Evolutionary conservation across 2,888 invertebrate genomes (phyloP).

Genomic region (Amiota minor): DNA sequence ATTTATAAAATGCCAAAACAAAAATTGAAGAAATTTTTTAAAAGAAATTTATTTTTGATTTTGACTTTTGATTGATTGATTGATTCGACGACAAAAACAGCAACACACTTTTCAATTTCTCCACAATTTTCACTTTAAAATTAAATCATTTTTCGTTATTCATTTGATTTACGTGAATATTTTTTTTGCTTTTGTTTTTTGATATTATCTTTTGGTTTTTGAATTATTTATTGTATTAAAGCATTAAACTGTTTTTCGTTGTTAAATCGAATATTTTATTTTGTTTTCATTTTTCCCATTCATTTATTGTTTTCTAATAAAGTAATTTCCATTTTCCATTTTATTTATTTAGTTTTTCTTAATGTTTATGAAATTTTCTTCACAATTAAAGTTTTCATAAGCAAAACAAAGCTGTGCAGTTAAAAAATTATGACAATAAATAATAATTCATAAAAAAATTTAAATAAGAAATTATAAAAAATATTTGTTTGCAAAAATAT

Average conservation of each 20-base stretch:
- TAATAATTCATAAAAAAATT: neutral
- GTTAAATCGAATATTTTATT: neutral
- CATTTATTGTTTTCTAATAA: neutral
- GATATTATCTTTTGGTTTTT: neutral
- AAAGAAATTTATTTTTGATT: neutral
- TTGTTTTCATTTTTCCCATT: neutral
- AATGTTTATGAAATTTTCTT: neutral
- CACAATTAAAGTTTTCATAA: neutral
- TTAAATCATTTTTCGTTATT: neutral
- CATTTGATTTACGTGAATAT: neutral
- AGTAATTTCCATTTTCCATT: neutral
- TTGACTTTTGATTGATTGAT: too few relatives aligned
- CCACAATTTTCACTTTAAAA: neutral
- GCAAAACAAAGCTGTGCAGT: neutral
- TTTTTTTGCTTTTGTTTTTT: neutral
- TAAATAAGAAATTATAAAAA: neutral
- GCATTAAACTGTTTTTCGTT: neutral
- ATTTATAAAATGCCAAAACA: neutral
- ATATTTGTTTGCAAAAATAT: neutral
- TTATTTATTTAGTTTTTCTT: neutral
- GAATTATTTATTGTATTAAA: too few relatives aligned
- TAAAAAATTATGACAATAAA: neutral
- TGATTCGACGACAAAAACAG: too few relatives aligned
- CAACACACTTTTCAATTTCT: too few relatives aligned
- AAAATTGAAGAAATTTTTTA: constrained; percentile 20